These are phyloP conservation scores for Hoplostethus atlanticus DNA, from an alignment of 2,797 vertebrate genomes.

Conservation along the genomic window DNA sequence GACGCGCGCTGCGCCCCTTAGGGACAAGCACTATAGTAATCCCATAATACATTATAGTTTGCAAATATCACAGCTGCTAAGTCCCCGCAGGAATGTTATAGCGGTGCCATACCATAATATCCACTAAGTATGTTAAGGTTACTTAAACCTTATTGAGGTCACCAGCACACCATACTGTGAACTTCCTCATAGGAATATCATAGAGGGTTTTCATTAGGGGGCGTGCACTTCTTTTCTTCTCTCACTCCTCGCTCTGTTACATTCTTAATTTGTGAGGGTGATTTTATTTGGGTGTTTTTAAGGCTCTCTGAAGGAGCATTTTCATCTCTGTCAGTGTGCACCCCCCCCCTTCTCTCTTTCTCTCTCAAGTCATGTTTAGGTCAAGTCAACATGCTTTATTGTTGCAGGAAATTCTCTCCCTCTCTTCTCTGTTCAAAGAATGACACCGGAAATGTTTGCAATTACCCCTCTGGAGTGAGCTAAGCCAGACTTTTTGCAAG, in stretches of 20 bases:
- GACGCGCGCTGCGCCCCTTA: constrained; percentile 20
- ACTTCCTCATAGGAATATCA: too few relatives aligned
- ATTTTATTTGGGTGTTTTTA: constrained; percentile 32
- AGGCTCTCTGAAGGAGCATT: constrained; percentile 11
- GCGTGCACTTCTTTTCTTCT: background rate
- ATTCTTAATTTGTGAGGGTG: constrained; percentile 41
- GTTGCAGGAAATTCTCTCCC: background rate
- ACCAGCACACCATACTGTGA: too few relatives aligned
- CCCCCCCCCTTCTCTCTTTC: background rate
- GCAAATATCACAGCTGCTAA: too few relatives aligned
- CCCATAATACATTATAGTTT: too few relatives aligned
- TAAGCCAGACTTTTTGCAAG: background rate
- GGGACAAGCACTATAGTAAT: constrained; percentile 39
- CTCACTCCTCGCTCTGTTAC: background rate
- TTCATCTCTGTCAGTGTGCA: background rate
- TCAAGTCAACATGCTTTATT: too few relatives aligned
- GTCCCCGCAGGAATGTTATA: too few relatives aligned
- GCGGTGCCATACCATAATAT: too few relatives aligned
- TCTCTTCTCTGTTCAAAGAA: too few relatives aligned
- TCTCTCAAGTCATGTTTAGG: too few relatives aligned
- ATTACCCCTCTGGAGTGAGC: background rate
- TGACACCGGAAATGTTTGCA: too few relatives aligned
- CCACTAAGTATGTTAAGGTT: too few relatives aligned
- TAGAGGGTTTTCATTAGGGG: background rate
- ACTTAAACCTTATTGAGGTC: too few relatives aligned